A percentile compares a stretch with the other conserved stretches of the same genome.
Evolutionary conservation across 2,888 invertebrate species (phyloP).

Genomic region (Saturnia pavonia): DNA sequence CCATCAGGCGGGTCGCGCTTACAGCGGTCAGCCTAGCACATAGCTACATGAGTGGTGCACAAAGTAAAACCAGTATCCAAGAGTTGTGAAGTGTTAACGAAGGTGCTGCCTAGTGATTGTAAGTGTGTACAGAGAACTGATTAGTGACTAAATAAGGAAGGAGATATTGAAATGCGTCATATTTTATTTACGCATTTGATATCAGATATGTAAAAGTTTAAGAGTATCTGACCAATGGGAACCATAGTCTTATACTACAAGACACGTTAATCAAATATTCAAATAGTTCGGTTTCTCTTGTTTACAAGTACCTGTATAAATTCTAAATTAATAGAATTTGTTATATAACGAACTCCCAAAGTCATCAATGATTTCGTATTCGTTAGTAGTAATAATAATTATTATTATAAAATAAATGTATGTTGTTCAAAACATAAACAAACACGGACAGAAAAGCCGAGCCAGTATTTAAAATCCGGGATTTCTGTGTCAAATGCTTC

Average conservation of each 20-base stretch:
- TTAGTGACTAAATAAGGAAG: conserved; percentile 53
- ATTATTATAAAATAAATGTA: conserved; percentile 31
- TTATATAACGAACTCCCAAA: conserved; percentile 44
- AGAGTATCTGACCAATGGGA: conserved; percentile 34
- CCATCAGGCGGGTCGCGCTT: too few species aligned
- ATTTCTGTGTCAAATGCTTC: conserved; percentile 71
- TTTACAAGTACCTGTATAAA: conserved; percentile 32
- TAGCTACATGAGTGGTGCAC: conserved; percentile 30
- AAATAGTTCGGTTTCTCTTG: conserved; percentile 38
- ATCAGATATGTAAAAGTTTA: conserved; percentile 23
- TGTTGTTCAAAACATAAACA: conserved; percentile 52
- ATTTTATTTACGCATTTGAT: conserved; percentile 36
- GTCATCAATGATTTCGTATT: conserved; percentile 46
- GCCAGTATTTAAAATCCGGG: conserved; percentile 79
- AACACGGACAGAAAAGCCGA: conserved; percentile 70
- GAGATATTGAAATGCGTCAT: conserved; percentile 49
- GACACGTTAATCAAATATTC: conserved; percentile 37
- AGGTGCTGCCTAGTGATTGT: conserved; percentile 71
- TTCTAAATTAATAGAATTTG: conserved; percentile 28
- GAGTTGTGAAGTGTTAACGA: conserved; percentile 62
- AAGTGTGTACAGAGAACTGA: conserved; percentile 54
- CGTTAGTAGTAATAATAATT: conserved; percentile 43
- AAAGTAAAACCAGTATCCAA: conserved; percentile 45
- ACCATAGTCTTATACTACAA: conserved; percentile 38
- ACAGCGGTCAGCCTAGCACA: too few species aligned